These are phyloP conservation scores for Chelonoidis abingdonii DNA, from an alignment of 2,113 vertebrate genomes.

Conservation along the genomic window DNA sequence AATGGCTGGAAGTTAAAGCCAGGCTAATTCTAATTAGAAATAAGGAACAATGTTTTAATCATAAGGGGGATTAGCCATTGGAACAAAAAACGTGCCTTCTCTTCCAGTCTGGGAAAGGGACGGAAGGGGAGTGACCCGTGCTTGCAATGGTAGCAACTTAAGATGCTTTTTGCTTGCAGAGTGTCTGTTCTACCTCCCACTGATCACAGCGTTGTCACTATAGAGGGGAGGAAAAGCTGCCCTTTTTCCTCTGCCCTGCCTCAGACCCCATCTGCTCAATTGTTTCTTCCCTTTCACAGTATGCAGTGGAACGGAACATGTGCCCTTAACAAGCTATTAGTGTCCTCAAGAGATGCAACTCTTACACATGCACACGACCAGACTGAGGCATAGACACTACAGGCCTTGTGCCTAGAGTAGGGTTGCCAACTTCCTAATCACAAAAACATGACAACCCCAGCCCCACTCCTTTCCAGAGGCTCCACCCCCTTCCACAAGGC, in stretches of 20 bases:
- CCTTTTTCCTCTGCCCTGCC: not conserved
- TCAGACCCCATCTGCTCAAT: not conserved
- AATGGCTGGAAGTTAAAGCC: not conserved
- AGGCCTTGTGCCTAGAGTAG: not conserved
- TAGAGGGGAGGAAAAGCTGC: not conserved
- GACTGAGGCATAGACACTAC: not conserved
- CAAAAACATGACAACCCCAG: too few species aligned
- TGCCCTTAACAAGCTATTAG: not conserved
- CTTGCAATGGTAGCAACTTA: not conserved
- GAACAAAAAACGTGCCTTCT: not conserved
- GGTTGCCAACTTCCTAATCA: too few species aligned
- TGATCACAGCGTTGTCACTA: not conserved
- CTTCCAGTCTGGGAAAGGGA: not conserved
- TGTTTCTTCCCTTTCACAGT: not conserved
- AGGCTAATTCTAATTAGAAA: not conserved
- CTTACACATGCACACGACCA: not conserved
- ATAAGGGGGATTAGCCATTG: accelerated
- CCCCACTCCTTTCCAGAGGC: too few species aligned
- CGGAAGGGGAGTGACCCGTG: not conserved
- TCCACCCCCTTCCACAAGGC: too few species aligned
- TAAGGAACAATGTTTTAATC: not conserved
- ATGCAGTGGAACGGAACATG: not conserved
- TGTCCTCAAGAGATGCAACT: not conserved
- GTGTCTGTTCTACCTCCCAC: not conserved
- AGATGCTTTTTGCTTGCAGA: not conserved